Evolutionary conservation across 2,888 invertebrate species (phyloP), one percentile per base, ranked within the genome.

Genomic region (Nysson spinosus): DNA sequence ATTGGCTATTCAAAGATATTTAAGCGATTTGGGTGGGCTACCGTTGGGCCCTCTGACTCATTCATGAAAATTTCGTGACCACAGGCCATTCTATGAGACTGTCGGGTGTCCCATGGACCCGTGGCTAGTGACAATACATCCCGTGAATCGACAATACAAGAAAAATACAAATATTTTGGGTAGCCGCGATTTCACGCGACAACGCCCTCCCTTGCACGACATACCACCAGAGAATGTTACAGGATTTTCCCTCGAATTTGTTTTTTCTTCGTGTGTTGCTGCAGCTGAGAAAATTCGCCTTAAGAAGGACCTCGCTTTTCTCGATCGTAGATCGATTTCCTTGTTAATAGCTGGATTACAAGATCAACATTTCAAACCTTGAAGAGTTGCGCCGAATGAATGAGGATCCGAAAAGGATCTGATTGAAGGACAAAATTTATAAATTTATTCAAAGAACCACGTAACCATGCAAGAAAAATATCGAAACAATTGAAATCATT

Each of bases 101-200:
- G 46, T 44, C 17, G 39, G 46, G 35, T 56, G 55, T 60, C 62
- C 72, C 24, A 40, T 39, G 39, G 39, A 42, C 58, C 69, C 63
- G 44, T 42, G 44, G 28, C 22, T 28, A 39, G 16, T 49, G 39
- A 74, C 75, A 72, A 74, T 65, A 43, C 51, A 24, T 14, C 57
- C 62, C 32, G 60, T 54, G 44, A 58, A 63, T 51, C 43, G 61
- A 78, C 74, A 78, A 77, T 75, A 60, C 46, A 17, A 46, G 32
- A 32, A 74, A 76, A 69, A 75, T 80, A 77, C 82, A 83, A 83
- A 83, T 83, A 83, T 83, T 83, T 83, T 82, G 75, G 72, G 69
- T 72, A 73, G 72, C 60, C 73, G 70, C 70, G 79, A 79, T 82
- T 83, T 81, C 79, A 77, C 78, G 77, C 77, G 69, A 68, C 72